These are phyloP conservation scores for Lithophane ornitopus DNA, from an alignment of 2,888 invertebrate species.

Conservation along the genomic window DNA sequence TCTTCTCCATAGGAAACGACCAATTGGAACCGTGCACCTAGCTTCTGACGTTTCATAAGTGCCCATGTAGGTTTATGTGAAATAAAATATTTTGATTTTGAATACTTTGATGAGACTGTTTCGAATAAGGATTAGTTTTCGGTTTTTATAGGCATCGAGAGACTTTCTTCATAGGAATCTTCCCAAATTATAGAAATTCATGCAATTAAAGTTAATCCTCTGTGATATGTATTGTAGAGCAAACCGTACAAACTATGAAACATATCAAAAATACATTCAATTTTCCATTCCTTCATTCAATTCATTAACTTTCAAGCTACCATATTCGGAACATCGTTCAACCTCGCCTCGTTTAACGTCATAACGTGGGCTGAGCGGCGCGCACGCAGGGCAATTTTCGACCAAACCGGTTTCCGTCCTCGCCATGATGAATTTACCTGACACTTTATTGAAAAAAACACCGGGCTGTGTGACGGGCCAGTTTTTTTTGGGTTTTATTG, in stretches of 20 bases:
- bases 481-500: conserved; percentile 60
- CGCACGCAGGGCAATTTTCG: conserved; percentile 66
- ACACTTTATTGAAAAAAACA: conserved; percentile 58
- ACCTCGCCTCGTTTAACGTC: conserved; percentile 32
- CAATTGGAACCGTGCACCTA: too few species aligned
- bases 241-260: not conserved
- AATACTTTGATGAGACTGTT: not conserved
- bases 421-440: conserved; percentile 68
- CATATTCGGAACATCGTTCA: conserved; percentile 15
- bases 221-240: not conserved
- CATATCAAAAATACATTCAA: not conserved
- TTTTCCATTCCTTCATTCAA: conserved; percentile 23
- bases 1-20: too few species aligned
- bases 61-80: too few species aligned
- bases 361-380: conserved; percentile 31
- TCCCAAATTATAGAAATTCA: not conserved
- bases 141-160: not conserved
- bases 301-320: conserved; percentile 18
- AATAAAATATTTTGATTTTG: too few species aligned
- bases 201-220: not conserved
- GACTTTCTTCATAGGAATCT: not conserved
- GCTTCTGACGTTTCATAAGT: too few species aligned
- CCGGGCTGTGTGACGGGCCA: conserved; percentile 27
- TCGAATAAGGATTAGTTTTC: not conserved
- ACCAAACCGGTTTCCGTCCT: conserved; percentile 70